A percentile compares a stretch with the other conserved stretches of the same genome.
Evolutionary conservation across 2,888 invertebrate species (phyloP).

Genomic region (Drosophila buzzatii): DNA sequence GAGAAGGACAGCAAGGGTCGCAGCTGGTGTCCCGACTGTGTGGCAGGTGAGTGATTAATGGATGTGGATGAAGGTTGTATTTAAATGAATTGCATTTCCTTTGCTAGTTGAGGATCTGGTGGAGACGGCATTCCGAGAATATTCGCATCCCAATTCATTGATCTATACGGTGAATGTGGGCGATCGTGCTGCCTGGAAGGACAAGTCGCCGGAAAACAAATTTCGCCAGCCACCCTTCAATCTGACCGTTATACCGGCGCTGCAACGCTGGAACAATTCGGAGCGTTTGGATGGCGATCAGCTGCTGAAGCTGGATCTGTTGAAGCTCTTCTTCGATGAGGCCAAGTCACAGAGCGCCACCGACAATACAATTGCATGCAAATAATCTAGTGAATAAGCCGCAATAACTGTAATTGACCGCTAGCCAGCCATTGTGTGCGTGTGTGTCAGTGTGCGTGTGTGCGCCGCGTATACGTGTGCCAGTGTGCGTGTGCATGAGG

Average conservation of each 20-base stretch:
- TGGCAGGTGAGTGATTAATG: slow-evolving; percentile 87
- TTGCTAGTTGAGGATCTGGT: slow-evolving; percentile 87
- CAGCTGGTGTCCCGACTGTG: slow-evolving; percentile 96
- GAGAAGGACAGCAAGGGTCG: slow-evolving; percentile 86
- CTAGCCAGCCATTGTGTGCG: not conserved
- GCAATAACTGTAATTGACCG: slow-evolving; percentile 11
- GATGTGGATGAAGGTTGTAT: not conserved
- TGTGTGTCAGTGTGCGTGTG: not conserved
- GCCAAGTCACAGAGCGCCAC: slow-evolving; percentile 29
- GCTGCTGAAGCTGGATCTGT: slow-evolving; percentile 88
- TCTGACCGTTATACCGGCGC: slow-evolving; percentile 91
- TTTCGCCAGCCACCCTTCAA: slow-evolving; percentile 89
- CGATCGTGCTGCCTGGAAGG: slow-evolving; percentile 90
- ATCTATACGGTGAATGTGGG: slow-evolving; percentile 92
- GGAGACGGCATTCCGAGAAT: slow-evolving; percentile 87
- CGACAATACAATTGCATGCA: slow-evolving; percentile 25
- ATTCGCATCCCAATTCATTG: slow-evolving; percentile 86
- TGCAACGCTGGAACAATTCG: slow-evolving; percentile 86
- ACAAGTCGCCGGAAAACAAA: slow-evolving; percentile 88
- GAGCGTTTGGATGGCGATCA: slow-evolving; percentile 92
- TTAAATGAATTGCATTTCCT: not conserved
- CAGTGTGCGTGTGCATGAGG: not conserved
- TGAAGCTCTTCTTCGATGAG: slow-evolving; percentile 91
- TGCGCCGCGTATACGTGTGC: not conserved
- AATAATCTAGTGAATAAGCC: slow-evolving; percentile 24